These are phyloP conservation scores for Chirona hameri DNA, from an alignment of 2,888 invertebrate species.

Conservation along the genomic window DNA sequence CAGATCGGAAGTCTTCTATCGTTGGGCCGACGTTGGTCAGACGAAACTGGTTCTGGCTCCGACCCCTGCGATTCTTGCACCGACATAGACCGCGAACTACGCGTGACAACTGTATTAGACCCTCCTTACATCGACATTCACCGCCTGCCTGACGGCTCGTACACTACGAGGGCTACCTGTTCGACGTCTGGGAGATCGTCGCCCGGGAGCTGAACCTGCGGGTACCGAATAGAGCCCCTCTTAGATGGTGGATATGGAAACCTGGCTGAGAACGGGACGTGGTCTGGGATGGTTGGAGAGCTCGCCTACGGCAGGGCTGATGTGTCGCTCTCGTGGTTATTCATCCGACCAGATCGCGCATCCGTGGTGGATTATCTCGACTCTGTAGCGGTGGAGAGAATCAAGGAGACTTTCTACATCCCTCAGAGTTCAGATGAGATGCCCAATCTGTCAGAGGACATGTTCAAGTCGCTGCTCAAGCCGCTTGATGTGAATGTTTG, in stretches of 20 bases:
- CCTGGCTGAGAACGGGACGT: conserved; percentile 34
- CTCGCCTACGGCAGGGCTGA: conserved; percentile 28
- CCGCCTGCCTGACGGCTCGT: background rate
- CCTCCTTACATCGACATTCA: background rate
- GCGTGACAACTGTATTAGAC: too few species aligned
- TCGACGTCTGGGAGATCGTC: conserved; percentile 32
- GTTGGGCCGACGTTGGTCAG: too few species aligned
- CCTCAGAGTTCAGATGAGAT: background rate
- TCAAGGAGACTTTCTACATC: background rate
- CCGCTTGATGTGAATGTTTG: background rate
- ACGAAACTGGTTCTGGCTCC: too few species aligned
- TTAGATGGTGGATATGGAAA: conserved; percentile 34
- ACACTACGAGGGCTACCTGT: background rate
- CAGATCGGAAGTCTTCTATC: too few species aligned
- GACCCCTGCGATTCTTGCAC: too few species aligned
- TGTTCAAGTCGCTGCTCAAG: background rate
- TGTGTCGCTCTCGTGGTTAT: background rate
- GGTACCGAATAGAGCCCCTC: conserved; percentile 33
- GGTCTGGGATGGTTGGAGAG: too few species aligned
- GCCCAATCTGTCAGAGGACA: background rate
- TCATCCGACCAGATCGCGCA: background rate
- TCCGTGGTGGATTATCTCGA: background rate
- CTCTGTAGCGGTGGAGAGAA: background rate
- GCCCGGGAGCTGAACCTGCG: conserved; percentile 35
- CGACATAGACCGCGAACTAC: too few species aligned